Conservation (phyloP, 1,140 invertebrate species). For the Drosophila takahashii region DNA sequence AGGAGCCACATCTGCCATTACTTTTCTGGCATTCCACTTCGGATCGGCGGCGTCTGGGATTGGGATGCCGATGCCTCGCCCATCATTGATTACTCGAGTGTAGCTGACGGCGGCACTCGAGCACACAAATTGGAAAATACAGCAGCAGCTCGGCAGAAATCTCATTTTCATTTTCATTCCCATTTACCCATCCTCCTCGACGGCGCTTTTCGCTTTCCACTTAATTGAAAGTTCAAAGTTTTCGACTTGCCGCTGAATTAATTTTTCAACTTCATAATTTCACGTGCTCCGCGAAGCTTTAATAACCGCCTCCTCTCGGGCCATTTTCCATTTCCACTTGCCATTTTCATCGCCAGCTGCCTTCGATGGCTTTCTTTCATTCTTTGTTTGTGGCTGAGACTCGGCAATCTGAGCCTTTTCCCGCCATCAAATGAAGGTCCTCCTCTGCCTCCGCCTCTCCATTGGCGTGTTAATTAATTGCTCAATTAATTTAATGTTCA, state of each 20-base stretch:
- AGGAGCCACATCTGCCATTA: conserved; percentile 62
- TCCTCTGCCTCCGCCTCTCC: conserved; percentile 35
- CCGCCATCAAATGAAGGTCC: conserved; percentile 52
- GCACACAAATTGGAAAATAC: conserved; percentile 79
- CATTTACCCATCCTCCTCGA: conserved; percentile 48
- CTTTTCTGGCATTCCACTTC: conserved; percentile 64
- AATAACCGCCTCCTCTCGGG: conserved; percentile 53
- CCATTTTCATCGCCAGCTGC: conserved; percentile 40
- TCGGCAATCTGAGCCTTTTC: conserved; percentile 37
- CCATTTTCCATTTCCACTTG: conserved; percentile 11
- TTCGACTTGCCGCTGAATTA: conserved; percentile 79
- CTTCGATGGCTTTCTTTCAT: conserved; percentile 68
- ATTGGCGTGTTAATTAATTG: conserved; percentile 83
- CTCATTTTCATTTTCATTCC: conserved; percentile 65
- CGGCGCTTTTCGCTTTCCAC: conserved; percentile 52
- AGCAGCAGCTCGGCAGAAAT: conserved; percentile 40
- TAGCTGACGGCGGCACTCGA: conserved; percentile 77
- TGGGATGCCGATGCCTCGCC: conserved; percentile 9
- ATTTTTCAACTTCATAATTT: conserved; percentile 83
- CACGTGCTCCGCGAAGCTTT: conserved; percentile 69
- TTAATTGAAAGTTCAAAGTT: conserved; percentile 82
- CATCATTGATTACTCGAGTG: conserved; percentile 77
- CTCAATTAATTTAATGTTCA: conserved; percentile 83
- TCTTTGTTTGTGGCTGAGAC: conserved; percentile 67
- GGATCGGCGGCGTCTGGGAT: conserved; percentile 26